Evolutionary conservation across 1,140 invertebrate species (phyloP).

Genomic region (Cydia splendana): DNA sequence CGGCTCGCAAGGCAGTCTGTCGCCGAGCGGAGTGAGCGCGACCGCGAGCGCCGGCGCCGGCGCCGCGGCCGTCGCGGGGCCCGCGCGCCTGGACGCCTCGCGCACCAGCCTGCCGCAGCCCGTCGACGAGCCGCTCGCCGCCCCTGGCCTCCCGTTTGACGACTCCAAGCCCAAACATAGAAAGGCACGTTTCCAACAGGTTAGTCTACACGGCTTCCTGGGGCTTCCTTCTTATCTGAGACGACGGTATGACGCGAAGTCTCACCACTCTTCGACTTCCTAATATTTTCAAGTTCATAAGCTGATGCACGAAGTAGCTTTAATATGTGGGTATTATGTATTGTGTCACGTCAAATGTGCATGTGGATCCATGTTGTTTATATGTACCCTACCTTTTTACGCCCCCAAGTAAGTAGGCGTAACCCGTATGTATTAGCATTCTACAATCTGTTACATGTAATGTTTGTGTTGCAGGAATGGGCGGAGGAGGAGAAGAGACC

Average conservation of each 20-base stretch:
- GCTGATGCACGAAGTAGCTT: slow-evolving; percentile 24
- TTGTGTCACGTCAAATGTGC: slow-evolving; percentile 21
- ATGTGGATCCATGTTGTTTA: slow-evolving; percentile 21
- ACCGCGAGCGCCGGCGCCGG: slow-evolving; percentile 5
- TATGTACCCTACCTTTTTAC: background rate
- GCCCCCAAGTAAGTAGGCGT: slow-evolving; percentile 19
- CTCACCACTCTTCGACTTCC: background rate
- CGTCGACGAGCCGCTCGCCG: slow-evolving; percentile 52
- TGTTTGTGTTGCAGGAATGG: slow-evolving; percentile 69
- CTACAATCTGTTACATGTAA: background rate
- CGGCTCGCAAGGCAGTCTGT: slow-evolving; percentile 65
- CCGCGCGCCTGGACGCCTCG: slow-evolving; percentile 51
- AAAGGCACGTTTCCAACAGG: slow-evolving; percentile 92
- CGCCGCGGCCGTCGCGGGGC: slow-evolving; percentile 35
- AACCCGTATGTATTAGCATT: slow-evolving; percentile 28
- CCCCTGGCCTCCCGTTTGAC: slow-evolving; percentile 81
- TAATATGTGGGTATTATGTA: background rate
- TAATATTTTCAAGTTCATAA: slow-evolving; percentile 9
- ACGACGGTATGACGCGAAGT: background rate
- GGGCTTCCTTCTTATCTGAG: slow-evolving; percentile 23
- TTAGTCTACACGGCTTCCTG: slow-evolving; percentile 55
- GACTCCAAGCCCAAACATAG: slow-evolving; percentile 86
- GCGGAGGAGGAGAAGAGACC: slow-evolving; percentile 76
- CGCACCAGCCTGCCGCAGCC: slow-evolving; percentile 53
- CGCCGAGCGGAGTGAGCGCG: slow-evolving; percentile 39